A percentile compares a stretch with the other conserved stretches of the same genome.
Conservation (phyloP, 2,797 vertebrate genomes). For the Neosilurus mollespiculum region DNA sequence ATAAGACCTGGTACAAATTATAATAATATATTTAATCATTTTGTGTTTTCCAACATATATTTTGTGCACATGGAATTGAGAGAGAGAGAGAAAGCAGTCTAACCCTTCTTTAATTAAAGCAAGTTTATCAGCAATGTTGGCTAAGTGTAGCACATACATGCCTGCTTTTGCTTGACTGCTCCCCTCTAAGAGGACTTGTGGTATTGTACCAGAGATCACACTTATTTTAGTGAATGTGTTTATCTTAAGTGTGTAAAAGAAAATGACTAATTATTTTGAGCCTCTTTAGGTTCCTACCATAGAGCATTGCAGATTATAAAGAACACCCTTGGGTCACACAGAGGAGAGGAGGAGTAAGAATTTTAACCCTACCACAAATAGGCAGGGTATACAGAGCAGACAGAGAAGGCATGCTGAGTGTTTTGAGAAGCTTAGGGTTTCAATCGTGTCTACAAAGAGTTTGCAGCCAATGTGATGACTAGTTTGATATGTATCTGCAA, state of each 20-base stretch:
- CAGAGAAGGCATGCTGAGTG: slow-evolving; percentile 51
- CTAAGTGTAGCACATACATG: slow-evolving; percentile 60
- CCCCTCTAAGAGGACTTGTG: slow-evolving; percentile 62
- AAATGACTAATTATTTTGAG: slow-evolving; percentile 56
- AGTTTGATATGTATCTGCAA: slow-evolving; percentile 79
- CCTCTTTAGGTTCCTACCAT: slow-evolving; percentile 45
- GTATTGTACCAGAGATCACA: slow-evolving; percentile 57
- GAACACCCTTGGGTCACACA: slow-evolving; percentile 45
- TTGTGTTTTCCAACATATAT: neutral
- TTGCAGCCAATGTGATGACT: slow-evolving; percentile 74
- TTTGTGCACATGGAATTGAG: neutral
- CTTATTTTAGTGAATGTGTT: slow-evolving; percentile 61
- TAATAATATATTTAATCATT: neutral
- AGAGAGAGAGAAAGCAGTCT: slow-evolving; percentile 20
- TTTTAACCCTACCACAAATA: slow-evolving; percentile 51
- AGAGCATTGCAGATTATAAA: slow-evolving; percentile 59
- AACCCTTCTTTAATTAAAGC: slow-evolving; percentile 66
- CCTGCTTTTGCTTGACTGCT: slow-evolving; percentile 59
- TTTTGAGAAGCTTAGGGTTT: slow-evolving; percentile 59
- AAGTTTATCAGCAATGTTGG: slow-evolving; percentile 65
- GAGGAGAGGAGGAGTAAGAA: slow-evolving; percentile 41
- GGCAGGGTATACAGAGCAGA: slow-evolving; percentile 50
- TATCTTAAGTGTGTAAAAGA: slow-evolving; percentile 63
- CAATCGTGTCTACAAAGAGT: slow-evolving; percentile 60
- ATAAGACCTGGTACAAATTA: neutral